Evolutionary conservation across 2,888 invertebrate genomes (phyloP), one percentile per base, ranked within the genome.

Genomic region (Tetranychus truncatus): DNA sequence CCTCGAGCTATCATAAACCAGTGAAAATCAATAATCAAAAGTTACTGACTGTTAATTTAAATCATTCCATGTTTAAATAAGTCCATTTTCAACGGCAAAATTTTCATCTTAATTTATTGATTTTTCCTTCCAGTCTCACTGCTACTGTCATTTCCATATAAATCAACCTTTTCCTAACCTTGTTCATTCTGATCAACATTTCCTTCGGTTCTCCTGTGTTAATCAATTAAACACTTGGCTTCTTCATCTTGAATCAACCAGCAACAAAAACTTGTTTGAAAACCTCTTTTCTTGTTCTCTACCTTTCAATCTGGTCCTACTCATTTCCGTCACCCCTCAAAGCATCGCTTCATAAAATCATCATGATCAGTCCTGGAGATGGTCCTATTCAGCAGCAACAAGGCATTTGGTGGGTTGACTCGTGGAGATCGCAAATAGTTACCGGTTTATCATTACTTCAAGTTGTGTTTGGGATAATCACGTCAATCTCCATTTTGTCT

Each of bases 371-470:
- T 55, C 55, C 55, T 55, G 55, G 55, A 15, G 55, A 55, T 55
- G 55, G 55, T 55, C 55, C 55, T 15, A 15, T 55, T 55, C 55
- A 67, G 44, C 7, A 72, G 72, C 24, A 55, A 55, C 34, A 34
- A 34, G 34, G 18, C 15, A 55, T 55, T 9, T 71, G 76, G 76
- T 77, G 76, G 76, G 34, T 77, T n/a, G 77, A 77, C 67, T 66
- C 77, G 6, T 77, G 77, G 77, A 77, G 67, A 20, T 55, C 66
- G n/a, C 77, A 77, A 71, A 76, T 77, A 9, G 69, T 76, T 9
- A 74, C 76, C 9, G 76, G 67, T 71, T 20, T 76, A 74, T 74
- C 76, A 45, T 11, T 75, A 44, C 46, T 77, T 55, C 45, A 72
- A 21, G 73, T 72, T 8, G 20, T 77, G 7, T 77, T 74, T 34